phyloP scores from a whole-genome alignment of 2,113 vertebrate species.

The Donacobius atricapilla region DNA sequence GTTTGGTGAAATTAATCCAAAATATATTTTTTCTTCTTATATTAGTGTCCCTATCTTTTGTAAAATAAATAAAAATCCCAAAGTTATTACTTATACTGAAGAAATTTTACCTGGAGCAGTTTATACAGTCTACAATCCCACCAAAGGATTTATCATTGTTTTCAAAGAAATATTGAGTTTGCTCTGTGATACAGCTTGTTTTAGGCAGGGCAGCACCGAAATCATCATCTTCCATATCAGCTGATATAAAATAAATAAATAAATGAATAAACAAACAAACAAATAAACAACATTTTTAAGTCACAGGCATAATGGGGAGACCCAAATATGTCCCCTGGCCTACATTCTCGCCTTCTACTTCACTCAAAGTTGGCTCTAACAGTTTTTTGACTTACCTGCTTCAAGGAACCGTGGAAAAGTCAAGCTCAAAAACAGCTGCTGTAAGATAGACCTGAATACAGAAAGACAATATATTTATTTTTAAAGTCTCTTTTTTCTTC shows the following conservation, averaged over 20 bases:
- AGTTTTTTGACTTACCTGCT: slow-evolving; percentile 80
- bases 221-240: slow-evolving; percentile 89
- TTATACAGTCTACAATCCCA: slow-evolving; percentile 91
- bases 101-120: slow-evolving; percentile 90
- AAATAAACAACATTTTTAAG: background rate
- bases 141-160: slow-evolving; percentile 88
- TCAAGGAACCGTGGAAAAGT: slow-evolving; percentile 86
- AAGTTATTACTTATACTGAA: background rate
- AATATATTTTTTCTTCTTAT: background rate
- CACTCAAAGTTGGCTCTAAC: slow-evolving; percentile 7
- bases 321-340: background rate
- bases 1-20: background rate
- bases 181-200: slow-evolving; percentile 97
- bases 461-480: background rate
- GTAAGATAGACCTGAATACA: slow-evolving; percentile 88
- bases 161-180: slow-evolving; percentile 98
- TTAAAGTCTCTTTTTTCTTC: background rate
- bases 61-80: background rate
- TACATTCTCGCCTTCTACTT: slow-evolving; percentile 26
- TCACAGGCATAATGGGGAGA: background rate
- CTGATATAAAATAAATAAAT: slow-evolving; percentile 62
- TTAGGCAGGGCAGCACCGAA: slow-evolving; percentile 85
- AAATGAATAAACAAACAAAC: background rate
- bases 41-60: background rate
- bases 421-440: slow-evolving; percentile 88